Evolutionary conservation across 64 coral and sea anemone genomes (phyloP), one percentile per base, ranked within the genome.

Genomic region (Astreopora myriophthalma): DNA sequence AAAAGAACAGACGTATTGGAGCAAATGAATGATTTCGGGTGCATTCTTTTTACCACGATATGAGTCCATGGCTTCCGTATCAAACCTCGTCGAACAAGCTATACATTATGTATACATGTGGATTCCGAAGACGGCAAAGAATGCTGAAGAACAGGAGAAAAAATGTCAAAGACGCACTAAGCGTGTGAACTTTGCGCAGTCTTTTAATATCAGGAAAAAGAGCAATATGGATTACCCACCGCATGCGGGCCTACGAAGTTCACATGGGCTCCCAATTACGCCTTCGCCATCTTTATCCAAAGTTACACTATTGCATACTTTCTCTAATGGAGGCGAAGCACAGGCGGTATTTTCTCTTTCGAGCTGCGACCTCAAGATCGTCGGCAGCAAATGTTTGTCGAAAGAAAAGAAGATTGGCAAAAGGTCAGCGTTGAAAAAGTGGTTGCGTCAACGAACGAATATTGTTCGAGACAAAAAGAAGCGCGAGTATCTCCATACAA

Each of bases 391-490:
- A 7, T 83, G 38, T 64, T 83, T 65, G 20, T 83, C 79, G 22
- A 83, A 83, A 20, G 79, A 83, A 60, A 83, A 83, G 51, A 83
- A 83, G 20, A 22, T 38, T 2, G 38, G 79, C 57, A 83, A 83
- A 65, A 62, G 79, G 24, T 83, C 79, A 12, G 79, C 79, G 20
- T 32, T 83, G 9, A 83, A 83, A 8, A 60, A 23, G 13, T 83
- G 79, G 79, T 35, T 83, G 22, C 79, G 16, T 0, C 52, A 38
- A 39, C 32, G n/a, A 14, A 37, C 49, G 1, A 83, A 63, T 33
- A 57, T 25, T 11, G 79, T 83, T 23, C n/a, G 11, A 12, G 30
- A 34, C 2, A 14, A n/a, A 24, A 64, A 34, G 22, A 57, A 24
- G 17, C 20, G 16, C 10, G 51, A 37, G 9, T 38, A 6, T 10